phyloP scores from a whole-genome alignment of 2,797 vertebrate species.

The Silurus aristotelis region DNA sequence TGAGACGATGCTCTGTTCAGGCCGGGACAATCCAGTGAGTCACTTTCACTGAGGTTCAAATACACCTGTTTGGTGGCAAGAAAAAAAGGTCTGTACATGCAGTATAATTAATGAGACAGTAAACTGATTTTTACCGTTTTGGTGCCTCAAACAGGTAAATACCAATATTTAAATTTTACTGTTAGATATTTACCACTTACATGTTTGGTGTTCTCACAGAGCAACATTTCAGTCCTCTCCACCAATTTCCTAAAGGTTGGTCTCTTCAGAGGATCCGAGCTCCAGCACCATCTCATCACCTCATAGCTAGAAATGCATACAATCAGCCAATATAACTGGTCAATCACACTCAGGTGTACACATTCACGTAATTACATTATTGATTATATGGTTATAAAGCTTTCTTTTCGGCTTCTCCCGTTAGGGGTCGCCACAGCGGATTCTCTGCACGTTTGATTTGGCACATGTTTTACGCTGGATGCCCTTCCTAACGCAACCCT shows the following conservation, averaged over 20 bases:
- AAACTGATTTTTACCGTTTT: too few species aligned
- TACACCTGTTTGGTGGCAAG: conserved; percentile 66
- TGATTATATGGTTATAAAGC: neutral
- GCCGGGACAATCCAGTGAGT: conserved; percentile 54
- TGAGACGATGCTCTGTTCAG: conserved; percentile 77
- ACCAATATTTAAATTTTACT: neutral
- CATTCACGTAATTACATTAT: too few species aligned
- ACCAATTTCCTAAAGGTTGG: conserved; percentile 93
- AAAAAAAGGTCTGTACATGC: neutral
- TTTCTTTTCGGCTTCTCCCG: too few species aligned
- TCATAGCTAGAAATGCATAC: conserved; percentile 79
- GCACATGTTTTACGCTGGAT: too few species aligned
- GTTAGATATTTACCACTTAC: conserved; percentile 66
- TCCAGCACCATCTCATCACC: conserved; percentile 95
- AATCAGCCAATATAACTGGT: neutral
- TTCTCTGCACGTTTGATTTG: too few species aligned
- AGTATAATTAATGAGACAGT: too few species aligned
- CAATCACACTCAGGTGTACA: too few species aligned
- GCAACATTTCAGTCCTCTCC: conserved; percentile 88
- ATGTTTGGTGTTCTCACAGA: conserved; percentile 86
- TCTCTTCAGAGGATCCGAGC: conserved; percentile 87
- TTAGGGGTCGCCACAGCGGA: too few species aligned
- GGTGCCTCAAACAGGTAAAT: too few species aligned
- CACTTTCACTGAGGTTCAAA: conserved; percentile 66
- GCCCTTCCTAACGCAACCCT: too few species aligned